Conservation (phyloP, 2,113 vertebrate genomes). For the Rhinoderma darwinii region DNA sequence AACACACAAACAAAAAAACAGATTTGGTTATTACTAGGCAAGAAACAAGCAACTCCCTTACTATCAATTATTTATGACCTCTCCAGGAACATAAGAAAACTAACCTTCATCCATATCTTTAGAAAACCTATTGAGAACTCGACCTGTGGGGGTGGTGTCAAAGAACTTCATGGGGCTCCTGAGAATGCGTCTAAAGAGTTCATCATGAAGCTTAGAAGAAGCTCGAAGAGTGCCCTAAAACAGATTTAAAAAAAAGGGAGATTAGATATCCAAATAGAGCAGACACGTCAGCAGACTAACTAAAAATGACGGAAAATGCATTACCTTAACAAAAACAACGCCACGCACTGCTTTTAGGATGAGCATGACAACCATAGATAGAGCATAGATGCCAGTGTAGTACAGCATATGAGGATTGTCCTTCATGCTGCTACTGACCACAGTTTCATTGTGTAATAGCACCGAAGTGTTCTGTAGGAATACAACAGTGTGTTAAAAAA, state of each 20-base stretch:
- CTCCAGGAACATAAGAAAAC: background rate
- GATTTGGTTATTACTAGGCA: too few species aligned
- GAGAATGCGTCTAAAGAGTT: constrained; percentile 87
- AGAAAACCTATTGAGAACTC: constrained; percentile 90
- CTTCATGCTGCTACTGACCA: constrained; percentile 84
- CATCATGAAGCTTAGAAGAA: constrained; percentile 86
- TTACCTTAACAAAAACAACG: constrained; percentile 89
- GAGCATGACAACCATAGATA: constrained; percentile 92
- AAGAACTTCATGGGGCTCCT: constrained; percentile 96
- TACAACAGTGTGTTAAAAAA: constrained; percentile 34
- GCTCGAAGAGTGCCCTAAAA: constrained; percentile 85
- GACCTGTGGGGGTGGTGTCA: constrained; percentile 85
- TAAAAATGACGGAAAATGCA: background rate
- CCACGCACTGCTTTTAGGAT: constrained; percentile 87
- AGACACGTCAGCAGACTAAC: too few species aligned
- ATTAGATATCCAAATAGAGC: background rate
- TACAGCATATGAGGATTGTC: constrained; percentile 89
- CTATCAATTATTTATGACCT: background rate
- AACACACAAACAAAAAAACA: too few species aligned
- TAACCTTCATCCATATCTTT: constrained; percentile 96
- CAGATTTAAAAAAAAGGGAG: background rate
- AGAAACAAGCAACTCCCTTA: too few species aligned
- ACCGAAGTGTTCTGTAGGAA: constrained; percentile 80
- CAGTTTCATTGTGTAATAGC: constrained; percentile 77
- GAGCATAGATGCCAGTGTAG: constrained; percentile 84